Base-by-base conservation (phyloP, 2,113 vertebrate species). In the Lepisosteus osseus region DNA sequence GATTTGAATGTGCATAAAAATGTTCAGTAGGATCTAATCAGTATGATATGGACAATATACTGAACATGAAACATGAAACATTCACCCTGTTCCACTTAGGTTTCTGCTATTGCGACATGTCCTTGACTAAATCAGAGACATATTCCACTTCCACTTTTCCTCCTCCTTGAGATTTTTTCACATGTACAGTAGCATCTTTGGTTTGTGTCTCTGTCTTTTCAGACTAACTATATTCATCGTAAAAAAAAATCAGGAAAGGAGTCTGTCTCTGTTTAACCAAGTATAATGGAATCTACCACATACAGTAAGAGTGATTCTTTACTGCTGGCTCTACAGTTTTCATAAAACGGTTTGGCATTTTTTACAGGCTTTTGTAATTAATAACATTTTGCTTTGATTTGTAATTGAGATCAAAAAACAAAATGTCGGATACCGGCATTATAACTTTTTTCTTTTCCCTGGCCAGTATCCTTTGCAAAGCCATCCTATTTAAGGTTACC, bases 401-500 rank as follows among this genome's bases (percentile, higher is more conserved):
- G n/a, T 54, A 68, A 42, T 29, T 29, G 44, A 11, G 65, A 72
- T 77, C 71, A 67, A 76, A 76, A 8, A 69, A 74, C 41, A 67
- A 80, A 73, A n/a, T 14, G 61, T 78, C 81, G 74, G 82, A 81
- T 81, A 81, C 85, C 83, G 81, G 47, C 81, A 4, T 85, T 83
- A 85, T 82, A 82, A 75, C 66, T 88, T 90, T 90, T 88, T 84
- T 75, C 77, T 67, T 75, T 68, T 59, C 54, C 40, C 45, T 75
- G 4, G 11, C 29, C 76, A 73, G 64, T 3, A 56, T 42, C 63
- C 51, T 81, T 80, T 85, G 7, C 5, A 11, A 65, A 44, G 56
- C 6, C 41, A 15, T 70, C 57, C 90, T 93, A 90, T 93, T 91
- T 91, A 88, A 90, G 90, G 89, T 72, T 51, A 73, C 76, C 72